Evolutionary conservation across 2,888 invertebrate genomes (phyloP).

Genomic region (Perdita meconis): DNA sequence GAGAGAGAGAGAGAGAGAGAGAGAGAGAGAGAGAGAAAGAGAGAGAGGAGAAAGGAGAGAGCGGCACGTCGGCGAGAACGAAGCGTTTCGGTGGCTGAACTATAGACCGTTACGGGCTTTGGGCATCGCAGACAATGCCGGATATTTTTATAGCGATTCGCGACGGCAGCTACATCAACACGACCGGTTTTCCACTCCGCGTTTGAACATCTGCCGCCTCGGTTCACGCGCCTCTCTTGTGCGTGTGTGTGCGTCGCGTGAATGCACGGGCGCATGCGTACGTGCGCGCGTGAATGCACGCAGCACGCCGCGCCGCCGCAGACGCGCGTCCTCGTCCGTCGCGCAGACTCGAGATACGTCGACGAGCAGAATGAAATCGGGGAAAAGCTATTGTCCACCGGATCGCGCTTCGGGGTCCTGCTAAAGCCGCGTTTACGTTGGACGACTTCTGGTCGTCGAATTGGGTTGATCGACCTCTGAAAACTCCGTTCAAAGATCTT

Average conservation of each 20-base stretch:
- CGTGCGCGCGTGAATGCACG: constrained; percentile 4
- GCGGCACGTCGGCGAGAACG: constrained; percentile 51
- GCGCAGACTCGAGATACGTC: background rate
- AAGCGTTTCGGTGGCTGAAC: constrained; percentile 63
- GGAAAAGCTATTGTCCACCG: constrained; percentile 20
- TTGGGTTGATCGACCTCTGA: no score
- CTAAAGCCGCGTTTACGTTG: background rate
- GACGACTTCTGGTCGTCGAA: no score
- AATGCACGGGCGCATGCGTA: constrained; percentile 24
- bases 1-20: background rate
- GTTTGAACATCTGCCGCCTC: constrained; percentile 83
- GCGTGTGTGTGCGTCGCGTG: background rate
- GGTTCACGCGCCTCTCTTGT: constrained; percentile 41
- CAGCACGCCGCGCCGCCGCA: constrained; percentile 1
- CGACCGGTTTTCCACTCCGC: constrained; percentile 83
- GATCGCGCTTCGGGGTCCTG: background rate
- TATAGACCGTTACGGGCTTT: constrained; percentile 75
- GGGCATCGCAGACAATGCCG: constrained; percentile 79
- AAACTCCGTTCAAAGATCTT: no score
- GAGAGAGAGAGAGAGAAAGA: background rate
- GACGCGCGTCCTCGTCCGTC: constrained; percentile 20
- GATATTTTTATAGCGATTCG: constrained; percentile 84
- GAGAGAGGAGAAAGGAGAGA: background rate
- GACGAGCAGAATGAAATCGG: constrained; percentile 27
- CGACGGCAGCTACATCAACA: constrained; percentile 84